These are phyloP conservation scores for Trachymyrmex septentrionalis DNA, from an alignment of 1,140 invertebrate genomes.

Conservation along the genomic window DNA sequence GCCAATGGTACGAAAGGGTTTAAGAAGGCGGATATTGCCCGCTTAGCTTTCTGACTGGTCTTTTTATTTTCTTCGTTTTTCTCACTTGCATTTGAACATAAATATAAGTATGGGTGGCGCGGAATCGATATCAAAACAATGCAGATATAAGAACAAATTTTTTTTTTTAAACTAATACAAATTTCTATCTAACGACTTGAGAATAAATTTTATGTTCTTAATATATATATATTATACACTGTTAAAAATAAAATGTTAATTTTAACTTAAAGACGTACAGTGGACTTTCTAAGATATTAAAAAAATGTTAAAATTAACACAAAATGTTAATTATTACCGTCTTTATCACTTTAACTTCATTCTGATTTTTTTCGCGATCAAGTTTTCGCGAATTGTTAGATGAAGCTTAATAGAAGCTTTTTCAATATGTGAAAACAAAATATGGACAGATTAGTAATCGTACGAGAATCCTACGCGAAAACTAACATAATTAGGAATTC, in stretches of 20 bases:
- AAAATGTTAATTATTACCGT: neutral
- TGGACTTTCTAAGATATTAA: no score
- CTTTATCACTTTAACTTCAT: neutral
- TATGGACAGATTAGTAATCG: neutral
- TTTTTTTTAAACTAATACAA: neutral
- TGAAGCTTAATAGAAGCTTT: neutral
- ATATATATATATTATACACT: no score
- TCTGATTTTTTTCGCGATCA: neutral
- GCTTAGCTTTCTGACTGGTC: constrained; percentile 36
- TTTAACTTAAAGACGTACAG: no score
- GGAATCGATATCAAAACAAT: constrained; percentile 16
- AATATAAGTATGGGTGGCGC: neutral
- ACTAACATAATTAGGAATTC: constrained; percentile 54
- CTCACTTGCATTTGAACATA: neutral
- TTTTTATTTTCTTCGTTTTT: constrained; percentile 13
- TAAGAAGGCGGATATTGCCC: constrained; percentile 40
- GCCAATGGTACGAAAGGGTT: constrained; percentile 50
- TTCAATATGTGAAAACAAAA: constrained; percentile 29
- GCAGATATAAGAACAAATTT: neutral
- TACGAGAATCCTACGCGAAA: constrained; percentile 9
- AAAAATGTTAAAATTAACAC: neutral
- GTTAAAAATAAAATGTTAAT: no score
- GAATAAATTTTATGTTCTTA: neutral
- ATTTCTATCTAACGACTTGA: neutral
- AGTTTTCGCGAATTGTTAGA: neutral